Percentiles rank a stretch among this genome's conserved stretches.
Evolutionary conservation across 2,113 vertebrate genomes (phyloP).

Genomic region (Uria lomvia): DNA sequence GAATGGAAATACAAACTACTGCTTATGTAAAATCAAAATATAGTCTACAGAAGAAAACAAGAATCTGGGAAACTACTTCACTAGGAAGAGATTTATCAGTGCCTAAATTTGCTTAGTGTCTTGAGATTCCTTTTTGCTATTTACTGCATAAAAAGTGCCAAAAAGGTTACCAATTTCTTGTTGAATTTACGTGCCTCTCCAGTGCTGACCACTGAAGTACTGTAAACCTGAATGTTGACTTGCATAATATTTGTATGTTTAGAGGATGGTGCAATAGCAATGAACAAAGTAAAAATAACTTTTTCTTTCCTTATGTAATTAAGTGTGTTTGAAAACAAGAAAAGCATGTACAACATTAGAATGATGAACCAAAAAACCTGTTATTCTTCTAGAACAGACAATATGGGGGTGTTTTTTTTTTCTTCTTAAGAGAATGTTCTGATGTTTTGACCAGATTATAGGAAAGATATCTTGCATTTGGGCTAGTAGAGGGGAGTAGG

Average conservation of each 20-base stretch:
- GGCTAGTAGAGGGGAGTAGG: not conserved
- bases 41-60: not conserved
- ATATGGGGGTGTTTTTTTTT: not conserved
- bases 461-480: not conserved
- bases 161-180: not conserved
- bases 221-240: not conserved
- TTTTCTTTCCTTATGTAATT: not conserved
- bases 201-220: not conserved
- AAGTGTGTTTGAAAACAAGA: not conserved
- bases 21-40: not conserved
- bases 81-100: not conserved
- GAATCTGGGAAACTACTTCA: not conserved
- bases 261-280: not conserved
- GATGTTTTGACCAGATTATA: not conserved
- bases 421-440: not conserved
- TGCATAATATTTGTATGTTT: not conserved
- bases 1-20: not conserved
- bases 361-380: not conserved
- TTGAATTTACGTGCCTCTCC: not conserved
- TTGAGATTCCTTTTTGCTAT: not conserved
- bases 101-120: not conserved
- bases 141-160: not conserved
- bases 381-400: not conserved
- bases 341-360: accelerated
- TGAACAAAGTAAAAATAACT: not conserved